Conservation (phyloP, 2,888 invertebrate genomes). For the Eilema sororculum region DNA sequence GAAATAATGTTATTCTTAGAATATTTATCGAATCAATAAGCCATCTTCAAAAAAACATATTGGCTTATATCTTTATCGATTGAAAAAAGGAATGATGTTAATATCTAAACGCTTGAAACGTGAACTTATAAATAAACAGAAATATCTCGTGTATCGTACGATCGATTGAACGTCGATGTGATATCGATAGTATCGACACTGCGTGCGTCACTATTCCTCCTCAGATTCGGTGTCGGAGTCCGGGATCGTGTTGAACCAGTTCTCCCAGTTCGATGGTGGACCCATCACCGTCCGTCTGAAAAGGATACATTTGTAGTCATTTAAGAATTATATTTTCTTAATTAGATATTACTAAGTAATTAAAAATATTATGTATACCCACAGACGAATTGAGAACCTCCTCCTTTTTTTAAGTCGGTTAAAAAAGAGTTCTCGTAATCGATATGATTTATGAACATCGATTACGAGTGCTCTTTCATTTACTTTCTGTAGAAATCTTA, state of each 20-base stretch:
- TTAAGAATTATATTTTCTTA: not conserved
- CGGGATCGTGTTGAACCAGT: constrained; percentile 89
- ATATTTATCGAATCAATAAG: constrained; percentile 31
- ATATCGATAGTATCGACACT: constrained; percentile 15
- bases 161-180: constrained; percentile 7
- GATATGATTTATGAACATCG: no score
- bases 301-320: constrained; percentile 18
- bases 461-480: no score
- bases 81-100: constrained; percentile 31
- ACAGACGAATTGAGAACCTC: no score
- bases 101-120: constrained; percentile 16
- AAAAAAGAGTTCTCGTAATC: no score
- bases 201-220: constrained; percentile 64
- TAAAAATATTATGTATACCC: no score
- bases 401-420: no score
- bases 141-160: constrained; percentile 9
- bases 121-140: constrained; percentile 12
- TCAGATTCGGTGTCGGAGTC: constrained; percentile 85
- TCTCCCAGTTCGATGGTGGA: constrained; percentile 85
- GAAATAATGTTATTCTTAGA: constrained; percentile 27
- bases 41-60: constrained; percentile 47
- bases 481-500: no score
- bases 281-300: constrained; percentile 79
- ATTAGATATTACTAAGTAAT: no score
- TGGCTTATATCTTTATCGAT: constrained; percentile 35